Base-by-base conservation (phyloP, 1,140 invertebrate genomes). In the Bombus difficillimus region DNA sequence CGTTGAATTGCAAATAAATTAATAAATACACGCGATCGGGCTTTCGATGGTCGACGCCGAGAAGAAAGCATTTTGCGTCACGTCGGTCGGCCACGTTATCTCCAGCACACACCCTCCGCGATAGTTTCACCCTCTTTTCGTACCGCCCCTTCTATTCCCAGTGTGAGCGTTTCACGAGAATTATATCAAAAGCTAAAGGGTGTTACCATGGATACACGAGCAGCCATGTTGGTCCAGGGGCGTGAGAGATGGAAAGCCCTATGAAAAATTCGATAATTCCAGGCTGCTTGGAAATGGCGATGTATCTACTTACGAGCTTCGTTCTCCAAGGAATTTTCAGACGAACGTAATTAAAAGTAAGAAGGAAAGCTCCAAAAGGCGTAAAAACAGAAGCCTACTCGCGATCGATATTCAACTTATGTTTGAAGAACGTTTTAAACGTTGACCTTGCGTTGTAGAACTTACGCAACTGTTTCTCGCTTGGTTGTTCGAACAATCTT, bases 181-280 rank as follows among this genome's bases (percentile, higher is more conserved):
- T 79, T 53, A 82, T 86, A 68, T 47, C 28, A 68, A 37, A 78
- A 69, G 53, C 64, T 34, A 59, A 53, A 84, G 88, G 82, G 88
- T 68, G 91, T 92, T 92, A 47, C 91, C 83, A 92, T 92, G 90
- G 91, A 73, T 87, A 92, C 91, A 53, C 10, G 22, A 53, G 82
- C 73, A 74, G 84, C 90, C 91, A 91, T 90, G 72, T 77, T 86
- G 79, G 72, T 53, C 69, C 83, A 88, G 90, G 83, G 87, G 87
- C 91, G 87, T 92, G 88, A 76, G 85, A 79, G 72, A 79, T 75
- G 66, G 47, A 69, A 76, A 39, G n/a, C 62, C 57, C 66, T 75
- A 53, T 53, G 78, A 73, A 83, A 90, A 90, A 92, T 91, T 81
- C 89, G 88, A 92, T 91, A 90, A 91, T 86, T 86, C 74, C 77